A percentile compares a stretch with the other conserved stretches of the same genome.
Conservation (phyloP, 1,140 invertebrate genomes). For the Ylistrum balloti region DNA sequence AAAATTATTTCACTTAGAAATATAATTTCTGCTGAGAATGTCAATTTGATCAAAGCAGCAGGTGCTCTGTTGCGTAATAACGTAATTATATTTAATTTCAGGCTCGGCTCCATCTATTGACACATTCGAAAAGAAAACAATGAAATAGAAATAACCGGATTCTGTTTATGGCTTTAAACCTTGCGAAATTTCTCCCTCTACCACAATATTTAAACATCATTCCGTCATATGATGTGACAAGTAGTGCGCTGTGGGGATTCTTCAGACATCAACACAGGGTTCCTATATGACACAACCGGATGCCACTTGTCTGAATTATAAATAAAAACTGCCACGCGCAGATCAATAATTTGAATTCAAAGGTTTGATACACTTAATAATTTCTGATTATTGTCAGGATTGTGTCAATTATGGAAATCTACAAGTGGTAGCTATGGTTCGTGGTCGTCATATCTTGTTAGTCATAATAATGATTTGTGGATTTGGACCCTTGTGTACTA, state of each 20-base stretch:
- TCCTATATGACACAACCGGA: constrained; percentile 24
- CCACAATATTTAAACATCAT: background rate
- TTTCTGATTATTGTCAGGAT: constrained; percentile 25
- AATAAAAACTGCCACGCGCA: constrained; percentile 32
- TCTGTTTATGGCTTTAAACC: background rate
- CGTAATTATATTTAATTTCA: constrained; percentile 18
- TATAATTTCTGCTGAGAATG: constrained; percentile 20
- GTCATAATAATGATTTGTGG: constrained; percentile 32
- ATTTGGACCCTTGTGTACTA: constrained; percentile 6
- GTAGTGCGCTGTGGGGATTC: background rate
- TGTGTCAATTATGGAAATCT: constrained; percentile 23
- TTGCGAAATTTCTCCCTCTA: background rate
- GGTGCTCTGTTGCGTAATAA: background rate
- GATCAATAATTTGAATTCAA: constrained; percentile 40
- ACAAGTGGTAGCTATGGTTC: constrained; percentile 24
- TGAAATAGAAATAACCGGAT: background rate
- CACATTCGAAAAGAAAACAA: constrained; percentile 2
- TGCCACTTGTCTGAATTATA: constrained; percentile 34
- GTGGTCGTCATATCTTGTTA: background rate
- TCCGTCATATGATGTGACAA: background rate
- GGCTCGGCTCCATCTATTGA: background rate
- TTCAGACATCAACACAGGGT: constrained; percentile 2
- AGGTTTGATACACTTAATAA: constrained; percentile 29
- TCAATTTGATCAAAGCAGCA: background rate
- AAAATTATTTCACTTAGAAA: constrained; percentile 16